These are phyloP conservation scores for Argentina silus DNA, from an alignment of 2,797 vertebrate genomes.

Conservation along the genomic window DNA sequence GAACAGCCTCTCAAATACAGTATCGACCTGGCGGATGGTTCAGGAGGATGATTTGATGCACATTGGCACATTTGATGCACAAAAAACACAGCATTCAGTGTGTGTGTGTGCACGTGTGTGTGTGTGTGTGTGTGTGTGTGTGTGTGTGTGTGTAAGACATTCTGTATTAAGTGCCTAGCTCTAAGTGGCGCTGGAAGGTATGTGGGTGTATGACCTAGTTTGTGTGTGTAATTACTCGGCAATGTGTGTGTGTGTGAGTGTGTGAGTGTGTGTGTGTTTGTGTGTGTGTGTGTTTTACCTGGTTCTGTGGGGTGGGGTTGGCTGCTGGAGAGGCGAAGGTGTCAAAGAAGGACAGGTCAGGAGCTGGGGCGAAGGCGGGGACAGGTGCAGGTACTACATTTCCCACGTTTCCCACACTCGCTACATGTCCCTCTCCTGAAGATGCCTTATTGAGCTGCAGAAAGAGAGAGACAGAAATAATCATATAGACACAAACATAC, in stretches of 20 bases:
- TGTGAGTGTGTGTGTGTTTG: conserved; percentile 1
- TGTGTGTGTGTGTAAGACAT: too few species aligned
- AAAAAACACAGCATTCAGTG: too few species aligned
- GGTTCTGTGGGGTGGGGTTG: conserved; percentile 57
- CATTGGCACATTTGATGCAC: neutral
- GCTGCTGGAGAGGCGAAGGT: conserved; percentile 64
- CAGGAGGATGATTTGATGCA: neutral
- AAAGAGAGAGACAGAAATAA: neutral
- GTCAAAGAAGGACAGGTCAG: conserved; percentile 79
- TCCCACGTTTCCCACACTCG: conserved; percentile 37
- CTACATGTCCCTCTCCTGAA: conserved; percentile 39
- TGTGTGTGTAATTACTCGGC: too few species aligned
- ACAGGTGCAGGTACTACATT: conserved; percentile 67
- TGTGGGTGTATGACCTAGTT: neutral
- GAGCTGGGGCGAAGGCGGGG: conserved; percentile 67
- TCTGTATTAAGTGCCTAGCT: too few species aligned
- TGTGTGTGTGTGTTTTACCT: conserved; percentile 61
- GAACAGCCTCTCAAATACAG: neutral
- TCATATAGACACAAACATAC: neutral
- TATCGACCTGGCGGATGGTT: too few species aligned
- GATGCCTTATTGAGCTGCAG: conserved; percentile 45
- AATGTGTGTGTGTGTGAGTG: neutral
- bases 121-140: too few species aligned
- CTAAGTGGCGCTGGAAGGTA: neutral
- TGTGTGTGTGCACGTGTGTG: too few species aligned